phyloP scores from a whole-genome alignment of 1,140 invertebrate genomes.

The Pectinophora gossypiella region DNA sequence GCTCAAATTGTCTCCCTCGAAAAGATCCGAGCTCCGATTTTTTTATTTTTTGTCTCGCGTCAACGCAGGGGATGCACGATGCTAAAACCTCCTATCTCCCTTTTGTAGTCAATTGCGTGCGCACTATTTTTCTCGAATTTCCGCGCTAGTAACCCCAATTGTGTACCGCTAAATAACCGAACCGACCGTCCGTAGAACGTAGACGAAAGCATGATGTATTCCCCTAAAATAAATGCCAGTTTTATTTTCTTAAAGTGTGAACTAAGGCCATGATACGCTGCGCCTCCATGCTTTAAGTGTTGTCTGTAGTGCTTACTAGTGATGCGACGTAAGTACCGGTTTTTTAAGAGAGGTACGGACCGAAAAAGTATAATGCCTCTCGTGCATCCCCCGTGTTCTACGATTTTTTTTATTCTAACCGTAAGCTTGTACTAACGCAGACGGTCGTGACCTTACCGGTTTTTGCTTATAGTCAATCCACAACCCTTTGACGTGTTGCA shows the following conservation, averaged over 20 bases:
- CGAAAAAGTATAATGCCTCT: constrained; percentile 29
- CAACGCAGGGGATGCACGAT: constrained; percentile 72
- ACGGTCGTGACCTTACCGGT: constrained; percentile 35
- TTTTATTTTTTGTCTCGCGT: constrained; percentile 57
- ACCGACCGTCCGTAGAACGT: background rate
- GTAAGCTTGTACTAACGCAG: constrained; percentile 68
- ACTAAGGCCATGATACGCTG: constrained; percentile 31
- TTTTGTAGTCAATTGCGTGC: constrained; percentile 19
- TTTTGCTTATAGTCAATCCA: constrained; percentile 63
- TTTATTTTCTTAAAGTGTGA: constrained; percentile 22
- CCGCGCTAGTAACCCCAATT: background rate
- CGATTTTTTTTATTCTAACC: constrained; percentile 53
- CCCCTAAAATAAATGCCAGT: constrained; percentile 29
- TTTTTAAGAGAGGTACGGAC: constrained; percentile 48
- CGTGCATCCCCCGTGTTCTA: constrained; percentile 67
- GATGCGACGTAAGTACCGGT: constrained; percentile 37
- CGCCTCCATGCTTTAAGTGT: constrained; percentile 62
- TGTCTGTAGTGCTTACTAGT: constrained; percentile 41
- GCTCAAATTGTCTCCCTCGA: constrained; percentile 68
- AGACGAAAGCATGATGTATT: constrained; percentile 54
- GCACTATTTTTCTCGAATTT: background rate
- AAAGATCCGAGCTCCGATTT: constrained; percentile 59
- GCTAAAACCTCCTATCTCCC: constrained; percentile 61
- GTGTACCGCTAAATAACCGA: background rate
- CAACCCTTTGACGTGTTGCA: constrained; percentile 65